Percentiles rank a stretch among this genome's conserved stretches.
These are phyloP conservation scores for Pagrus major DNA, from an alignment of 2,113 vertebrate genomes.

Conservation along the genomic window DNA sequence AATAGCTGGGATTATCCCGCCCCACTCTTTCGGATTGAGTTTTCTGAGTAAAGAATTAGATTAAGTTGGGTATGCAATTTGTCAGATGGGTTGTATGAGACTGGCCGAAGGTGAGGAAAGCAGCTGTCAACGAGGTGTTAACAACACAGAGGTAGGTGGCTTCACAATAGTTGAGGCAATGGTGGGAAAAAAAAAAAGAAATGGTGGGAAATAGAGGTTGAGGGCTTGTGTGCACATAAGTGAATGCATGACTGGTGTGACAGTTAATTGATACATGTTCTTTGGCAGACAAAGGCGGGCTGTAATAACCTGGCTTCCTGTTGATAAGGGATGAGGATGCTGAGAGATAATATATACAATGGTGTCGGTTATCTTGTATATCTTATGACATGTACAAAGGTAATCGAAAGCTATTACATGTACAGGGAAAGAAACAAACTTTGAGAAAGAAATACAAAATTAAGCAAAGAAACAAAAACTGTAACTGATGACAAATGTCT, in stretches of 20 bases:
- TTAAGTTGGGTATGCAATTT: constrained; percentile 61
- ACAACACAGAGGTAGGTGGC: background rate
- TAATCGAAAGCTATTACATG: background rate
- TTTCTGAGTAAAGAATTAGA: constrained; percentile 54
- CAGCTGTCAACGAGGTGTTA: constrained; percentile 14
- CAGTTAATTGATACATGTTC: background rate
- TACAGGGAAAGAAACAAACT: background rate
- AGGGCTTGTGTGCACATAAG: background rate
- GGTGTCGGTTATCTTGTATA: background rate
- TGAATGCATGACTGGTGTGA: background rate
- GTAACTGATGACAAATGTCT: background rate
- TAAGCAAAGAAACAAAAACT: background rate
- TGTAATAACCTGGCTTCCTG: background rate
- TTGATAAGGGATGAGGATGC: background rate
- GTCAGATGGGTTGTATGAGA: constrained; percentile 30
- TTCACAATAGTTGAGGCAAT: constrained; percentile 9
- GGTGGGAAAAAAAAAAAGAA: constrained; percentile 42
- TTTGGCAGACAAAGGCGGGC: background rate
- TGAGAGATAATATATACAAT: background rate
- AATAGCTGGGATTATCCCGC: constrained; percentile 65
- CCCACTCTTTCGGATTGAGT: constrained; percentile 72
- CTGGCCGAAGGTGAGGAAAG: constrained; percentile 16
- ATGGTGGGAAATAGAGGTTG: background rate
- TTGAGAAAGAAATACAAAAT: background rate
- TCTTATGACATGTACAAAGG: background rate